Evolutionary conservation across 1,140 invertebrate genomes (phyloP).

Genomic region (Theocolax elegans): DNA sequence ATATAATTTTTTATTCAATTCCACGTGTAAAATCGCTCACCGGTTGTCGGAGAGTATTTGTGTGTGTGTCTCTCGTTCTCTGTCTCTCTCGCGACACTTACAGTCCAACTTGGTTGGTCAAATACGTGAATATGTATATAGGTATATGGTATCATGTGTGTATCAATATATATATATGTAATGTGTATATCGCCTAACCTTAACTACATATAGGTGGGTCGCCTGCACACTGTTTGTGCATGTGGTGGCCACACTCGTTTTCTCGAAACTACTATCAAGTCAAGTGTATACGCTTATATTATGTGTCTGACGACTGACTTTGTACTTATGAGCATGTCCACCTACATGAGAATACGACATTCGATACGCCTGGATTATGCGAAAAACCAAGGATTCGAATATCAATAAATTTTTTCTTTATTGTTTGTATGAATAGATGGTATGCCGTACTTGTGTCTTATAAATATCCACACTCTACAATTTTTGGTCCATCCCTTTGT

Average conservation of each 20-base stretch:
- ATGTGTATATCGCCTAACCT: slow-evolving; percentile 10
- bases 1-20: background rate
- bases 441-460: too few relatives aligned
- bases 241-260: slow-evolving; percentile 20
- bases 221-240: background rate
- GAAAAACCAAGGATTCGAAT: slow-evolving; percentile 5
- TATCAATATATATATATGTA: background rate
- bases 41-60: too few relatives aligned
- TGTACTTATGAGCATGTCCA: too few relatives aligned
- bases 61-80: too few relatives aligned
- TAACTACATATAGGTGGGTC: background rate
- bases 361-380: background rate
- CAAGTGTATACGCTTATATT: background rate
- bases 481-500: too few relatives aligned
- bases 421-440: too few relatives aligned
- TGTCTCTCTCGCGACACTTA: too few relatives aligned
- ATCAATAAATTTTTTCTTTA: background rate
- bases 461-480: too few relatives aligned
- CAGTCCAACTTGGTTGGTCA: too few relatives aligned
- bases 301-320: too few relatives aligned
- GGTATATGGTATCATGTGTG: too few relatives aligned
- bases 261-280: background rate
- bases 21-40: background rate
- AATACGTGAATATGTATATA: too few relatives aligned
- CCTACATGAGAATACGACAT: background rate